Base-by-base conservation (phyloP, 2,797 vertebrate species). In the Acanthopagrus latus region DNA sequence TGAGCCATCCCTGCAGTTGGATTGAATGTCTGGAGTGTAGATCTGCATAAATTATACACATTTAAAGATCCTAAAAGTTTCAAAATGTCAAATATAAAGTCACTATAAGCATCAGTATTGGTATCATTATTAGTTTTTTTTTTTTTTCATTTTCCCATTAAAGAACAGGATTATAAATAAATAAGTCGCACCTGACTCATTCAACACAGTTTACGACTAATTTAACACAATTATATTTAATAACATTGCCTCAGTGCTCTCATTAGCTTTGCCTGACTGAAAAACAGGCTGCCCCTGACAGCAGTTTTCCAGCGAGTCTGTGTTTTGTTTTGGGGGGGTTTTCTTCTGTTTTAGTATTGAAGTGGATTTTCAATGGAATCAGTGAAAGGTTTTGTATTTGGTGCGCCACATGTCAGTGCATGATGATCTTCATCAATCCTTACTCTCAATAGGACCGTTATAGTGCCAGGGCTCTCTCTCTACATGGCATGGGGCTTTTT, bases 151-250 rank as follows among this genome's bases (percentile, higher is more conserved):
- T 48, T 55, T n/a, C 3, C 14, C 3, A 11, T 23, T 44, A 23
- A 20, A 63, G 44, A 62, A 20, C 21, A 56, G 2, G 14, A 41
- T 43, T 50, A 44, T 3, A 68, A 71, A 60, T 29, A 5, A 23
- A 2, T 11, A 2, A 12, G 23, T 52, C 20, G n/a, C 3, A 44
- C 29, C n/a, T 21, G 25, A 50, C 70, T 27, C 56, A 12, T 80
- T 67, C 33, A 51, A 52, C 46, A 55, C 7, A 29, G 14, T 57
- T 29, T 17, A 27, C 3, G 1, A 46, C 58, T 41, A 63, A 54
- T 68, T 74, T 54, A 47, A 52, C n/a, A 59, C 18, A 78, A 23
- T 64, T 78, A 21, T 56, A 54, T 64, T 41, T 50, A 51, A 76
- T 62, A 17, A 7, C 64, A 20, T 47, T 25, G 5, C 46, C 58